A percentile compares a stretch with the other conserved stretches of the same genome.
These are phyloP conservation scores for Cheilosia vernalis DNA, from an alignment of 2,888 invertebrate species.

Conservation along the genomic window DNA sequence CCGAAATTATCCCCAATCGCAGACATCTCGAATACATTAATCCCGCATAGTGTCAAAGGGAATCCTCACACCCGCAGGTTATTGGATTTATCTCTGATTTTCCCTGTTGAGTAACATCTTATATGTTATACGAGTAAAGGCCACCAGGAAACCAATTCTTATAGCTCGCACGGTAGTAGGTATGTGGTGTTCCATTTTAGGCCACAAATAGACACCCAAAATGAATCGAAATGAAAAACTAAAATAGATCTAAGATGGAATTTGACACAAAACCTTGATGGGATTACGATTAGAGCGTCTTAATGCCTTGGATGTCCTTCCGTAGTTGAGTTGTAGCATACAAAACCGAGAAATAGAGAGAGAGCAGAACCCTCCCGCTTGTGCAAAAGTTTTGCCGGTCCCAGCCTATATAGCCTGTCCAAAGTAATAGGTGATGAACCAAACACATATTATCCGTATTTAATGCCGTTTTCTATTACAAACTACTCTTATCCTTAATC, in stretches of 20 bases:
- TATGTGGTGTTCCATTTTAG: not conserved
- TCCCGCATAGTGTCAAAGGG: constrained; percentile 12
- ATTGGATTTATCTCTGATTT: constrained; percentile 36
- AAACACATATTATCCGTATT: constrained; percentile 62
- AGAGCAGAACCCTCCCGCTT: not conserved
- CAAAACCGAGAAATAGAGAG: not conserved
- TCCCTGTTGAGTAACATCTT: constrained; percentile 31
- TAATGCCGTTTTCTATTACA: constrained; percentile 58
- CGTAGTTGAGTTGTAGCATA: not conserved
- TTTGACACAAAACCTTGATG: constrained; percentile 51
- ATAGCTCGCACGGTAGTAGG: constrained; percentile 5
- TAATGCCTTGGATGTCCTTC: not conserved
- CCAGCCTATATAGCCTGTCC: not conserved
- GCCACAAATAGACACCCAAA: constrained; percentile 17
- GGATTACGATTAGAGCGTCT: constrained; percentile 46
- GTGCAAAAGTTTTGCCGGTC: constrained; percentile 4
- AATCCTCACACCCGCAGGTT: constrained; percentile 14
- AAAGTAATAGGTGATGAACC: constrained; percentile 44
- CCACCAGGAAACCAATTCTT: constrained; percentile 39
- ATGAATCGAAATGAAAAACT: constrained; percentile 41
- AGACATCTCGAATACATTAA: not conserved
- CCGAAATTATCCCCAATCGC: not conserved
- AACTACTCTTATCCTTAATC: constrained; percentile 59
- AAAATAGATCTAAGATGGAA: constrained; percentile 44
- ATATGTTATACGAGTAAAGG: constrained; percentile 8